Evolutionary conservation across 2,888 invertebrate species (phyloP).

Genomic region (Caenorhabditis plicata): DNA sequence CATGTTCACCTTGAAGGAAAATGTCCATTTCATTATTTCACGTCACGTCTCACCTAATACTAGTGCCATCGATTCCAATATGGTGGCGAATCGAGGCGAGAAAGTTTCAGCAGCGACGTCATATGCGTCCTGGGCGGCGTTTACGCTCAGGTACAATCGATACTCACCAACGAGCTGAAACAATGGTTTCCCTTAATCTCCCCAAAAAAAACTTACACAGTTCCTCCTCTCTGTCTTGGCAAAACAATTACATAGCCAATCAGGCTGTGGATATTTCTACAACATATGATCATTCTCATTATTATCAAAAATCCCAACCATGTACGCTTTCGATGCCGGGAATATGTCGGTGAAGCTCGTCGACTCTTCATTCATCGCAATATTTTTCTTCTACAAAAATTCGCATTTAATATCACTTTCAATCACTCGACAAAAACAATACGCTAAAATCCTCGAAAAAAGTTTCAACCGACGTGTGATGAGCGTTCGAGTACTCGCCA

Average conservation of each 20-base stretch:
- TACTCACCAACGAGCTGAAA: slow-evolving; percentile 4
- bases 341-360: background rate
- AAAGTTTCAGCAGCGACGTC: slow-evolving; percentile 8
- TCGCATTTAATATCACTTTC: too few species aligned
- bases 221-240: background rate
- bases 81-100: slow-evolving; percentile 11
- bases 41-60: slow-evolving; percentile 24
- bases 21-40: too few species aligned
- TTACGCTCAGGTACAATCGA: background rate
- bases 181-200: slow-evolving; percentile 6
- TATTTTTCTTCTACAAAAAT: too few species aligned
- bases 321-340: background rate
- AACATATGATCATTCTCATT: background rate
- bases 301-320: background rate
- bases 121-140: slow-evolving; percentile 3
- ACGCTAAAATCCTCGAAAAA: slow-evolving; percentile 20
- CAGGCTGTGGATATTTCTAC: slow-evolving; percentile 8
- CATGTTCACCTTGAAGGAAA: too few species aligned
- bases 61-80: slow-evolving; percentile 7
- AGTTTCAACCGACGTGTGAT: slow-evolving; percentile 6
- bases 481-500: slow-evolving; percentile 1
- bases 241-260: slow-evolving; percentile 11
- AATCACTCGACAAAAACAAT: too few species aligned
- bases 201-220: background rate
- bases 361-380: background rate